Base-by-base conservation (phyloP, 2,797 vertebrate genomes). In the Chelonia mydas region DNA sequence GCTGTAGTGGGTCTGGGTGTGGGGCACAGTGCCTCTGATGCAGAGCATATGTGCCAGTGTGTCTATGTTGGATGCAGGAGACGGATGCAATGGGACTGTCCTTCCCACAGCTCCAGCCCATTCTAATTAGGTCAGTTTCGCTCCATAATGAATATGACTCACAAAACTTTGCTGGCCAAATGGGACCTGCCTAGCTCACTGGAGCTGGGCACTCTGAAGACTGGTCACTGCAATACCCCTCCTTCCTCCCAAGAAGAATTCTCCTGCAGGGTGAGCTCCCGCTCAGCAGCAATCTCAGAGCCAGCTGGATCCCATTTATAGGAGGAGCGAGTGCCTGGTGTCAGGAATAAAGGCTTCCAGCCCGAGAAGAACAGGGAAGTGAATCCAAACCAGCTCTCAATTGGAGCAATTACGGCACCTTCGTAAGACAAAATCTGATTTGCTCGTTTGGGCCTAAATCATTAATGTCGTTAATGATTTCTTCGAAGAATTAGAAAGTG, bases 401-500 rank as follows among this genome's bases (percentile, higher is more conserved):
- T 81, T 21, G 33, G 3, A 2, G 76, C 87, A 81, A 50, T 74
- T 49, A 51, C 7, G 1, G 92, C 84, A 68, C 28, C 49, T 61
- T 81, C 88, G 11, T 76, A 76, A 45, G 37, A 65, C 3, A 23
- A 65, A 85, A 81, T 79, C 85, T 51, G 49, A 11, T 31, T 51
- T 87, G 85, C 1, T 47, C 8, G 17, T 84, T 25, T 82, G 33
- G 5, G 37, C 84, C 23, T 13, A 49, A 85, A 81, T n/a, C 77
- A 28, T 80, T 53, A 55, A 25, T 41, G 0, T 50, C 50, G 72
- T 65, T 74, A 53, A 89, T 92, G 91, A 53, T n/a, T 93, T 92
- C 83, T 91, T n/a, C 16, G 5, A 53, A 87, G 89, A 87, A 92
- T 81, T 57, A 86, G 72, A 79, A 79, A 65, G 91, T 65, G 88